Evolutionary conservation across 1,140 invertebrate genomes (phyloP).

Genomic region (Danaus melanippus): DNA sequence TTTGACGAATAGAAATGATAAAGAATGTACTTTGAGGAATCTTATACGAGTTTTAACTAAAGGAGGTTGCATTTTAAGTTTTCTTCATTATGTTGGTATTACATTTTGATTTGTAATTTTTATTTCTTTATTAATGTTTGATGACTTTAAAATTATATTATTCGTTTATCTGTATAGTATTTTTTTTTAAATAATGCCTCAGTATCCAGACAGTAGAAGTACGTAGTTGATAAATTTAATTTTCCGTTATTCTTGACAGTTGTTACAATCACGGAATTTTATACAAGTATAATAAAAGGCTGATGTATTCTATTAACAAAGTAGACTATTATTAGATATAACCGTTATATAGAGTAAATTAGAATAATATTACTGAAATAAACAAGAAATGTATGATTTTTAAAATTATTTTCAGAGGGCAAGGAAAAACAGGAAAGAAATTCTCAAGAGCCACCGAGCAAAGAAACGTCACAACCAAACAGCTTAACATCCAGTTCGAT

Average conservation of each 20-base stretch:
- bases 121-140: neutral
- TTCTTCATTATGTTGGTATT: constrained; percentile 24
- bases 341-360: too few species aligned
- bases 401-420: neutral
- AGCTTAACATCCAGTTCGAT: constrained; percentile 60
- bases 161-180: too few species aligned
- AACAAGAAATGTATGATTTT: neutral
- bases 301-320: too few species aligned
- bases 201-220: too few species aligned
- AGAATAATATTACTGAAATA: too few species aligned
- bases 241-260: too few species aligned
- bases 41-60: too few species aligned
- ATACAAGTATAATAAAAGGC: too few species aligned
- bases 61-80: constrained; percentile 27
- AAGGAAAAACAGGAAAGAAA: constrained; percentile 26
- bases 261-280: too few species aligned
- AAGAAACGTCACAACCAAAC: constrained; percentile 58
- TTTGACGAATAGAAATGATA: constrained; percentile 13
- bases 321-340: too few species aligned
- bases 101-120: constrained; percentile 5
- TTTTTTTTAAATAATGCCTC: too few species aligned
- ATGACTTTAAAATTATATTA: neutral
- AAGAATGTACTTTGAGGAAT: constrained; percentile 7
- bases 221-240: too few species aligned
- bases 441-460: constrained; percentile 57